Base-by-base conservation (phyloP, 2,888 invertebrate species). In the Caenorhabditis sp. region DNA sequence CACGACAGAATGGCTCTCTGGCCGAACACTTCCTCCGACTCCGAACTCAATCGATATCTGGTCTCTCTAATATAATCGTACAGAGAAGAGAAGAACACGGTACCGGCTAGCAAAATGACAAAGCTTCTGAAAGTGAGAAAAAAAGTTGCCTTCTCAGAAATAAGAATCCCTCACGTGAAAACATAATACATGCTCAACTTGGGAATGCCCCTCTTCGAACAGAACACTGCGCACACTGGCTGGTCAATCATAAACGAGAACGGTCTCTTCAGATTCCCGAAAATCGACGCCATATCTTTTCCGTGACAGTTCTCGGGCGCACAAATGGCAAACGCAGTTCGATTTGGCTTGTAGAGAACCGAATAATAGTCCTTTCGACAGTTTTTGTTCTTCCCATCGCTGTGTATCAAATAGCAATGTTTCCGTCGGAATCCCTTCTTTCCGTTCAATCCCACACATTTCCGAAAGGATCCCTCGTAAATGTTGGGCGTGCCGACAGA, bases 271-370 rank as follows among this genome's bases (percentile, higher is more conserved):
- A 68, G 8, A 15, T 35, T 26, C 11, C 22, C n/a, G 32, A 68
- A 59, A 9, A 59, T 52, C 11, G 13, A 9, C 13, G 35, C 26
- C 8, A 27, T 43, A 17, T 68, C 68, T 26, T 52, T 68, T 4
- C 58, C 68, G 17, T 52, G 52, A 26, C 68, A 68, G n/a, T 27
- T 15, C 32, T 59, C 52, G 4, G 68, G 68, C 9, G 22, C 68
- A 52, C 68, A 68, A 8, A 68, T 50, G 6, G 58, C 68, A 24
- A 68, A 68, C 6, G 68, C 68, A 0, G 68, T 59, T 26, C 68
- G 50, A 24, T 58, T 50, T 2, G 50, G 26, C 2, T 26, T 6
- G 11, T 35, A 59, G 15, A 68, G 52, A n/a, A 68, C 58, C 5
- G 43, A 50, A 17, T 59, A 27, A 30, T 58, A 26, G n/a, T 68